Conservation (phyloP, 2,888 invertebrate genomes). For the Idaea aversata region DNA sequence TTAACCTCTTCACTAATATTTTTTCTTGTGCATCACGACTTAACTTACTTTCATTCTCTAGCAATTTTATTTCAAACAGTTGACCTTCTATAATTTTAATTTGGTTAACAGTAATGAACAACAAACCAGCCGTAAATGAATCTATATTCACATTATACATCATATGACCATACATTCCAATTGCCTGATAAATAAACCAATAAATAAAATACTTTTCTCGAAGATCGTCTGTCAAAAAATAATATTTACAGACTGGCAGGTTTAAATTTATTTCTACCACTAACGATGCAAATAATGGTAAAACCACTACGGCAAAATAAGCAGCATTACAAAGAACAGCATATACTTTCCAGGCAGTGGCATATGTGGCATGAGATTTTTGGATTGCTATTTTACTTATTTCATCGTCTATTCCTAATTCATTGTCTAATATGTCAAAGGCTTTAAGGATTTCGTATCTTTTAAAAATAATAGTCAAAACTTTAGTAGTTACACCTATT, state of each 20-base stretch:
- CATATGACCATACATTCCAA: constrained; percentile 63
- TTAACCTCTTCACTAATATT: constrained; percentile 16
- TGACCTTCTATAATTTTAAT: constrained; percentile 49
- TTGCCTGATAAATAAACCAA: constrained; percentile 54
- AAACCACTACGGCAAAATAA: constrained; percentile 40
- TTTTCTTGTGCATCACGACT: constrained; percentile 31
- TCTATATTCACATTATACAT: constrained; percentile 57
- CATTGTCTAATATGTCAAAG: constrained; percentile 52
- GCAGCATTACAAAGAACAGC: constrained; percentile 38
- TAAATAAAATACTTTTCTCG: constrained; percentile 44
- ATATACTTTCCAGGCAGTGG: constrained; percentile 40
- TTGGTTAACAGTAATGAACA: constrained; percentile 50
- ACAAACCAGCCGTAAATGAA: constrained; percentile 53
- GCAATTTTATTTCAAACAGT: constrained; percentile 41
- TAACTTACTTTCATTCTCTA: constrained; percentile 23
- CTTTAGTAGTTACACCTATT: constrained; percentile 51
- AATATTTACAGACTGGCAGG: constrained; percentile 62
- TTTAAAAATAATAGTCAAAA: constrained; percentile 50
- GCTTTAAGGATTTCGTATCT: constrained; percentile 44
- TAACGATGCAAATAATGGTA: constrained; percentile 43
- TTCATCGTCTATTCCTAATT: constrained; percentile 47
- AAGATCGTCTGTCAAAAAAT: constrained; percentile 52
- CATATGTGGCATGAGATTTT: constrained; percentile 38
- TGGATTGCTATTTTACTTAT: constrained; percentile 38
- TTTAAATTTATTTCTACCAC: constrained; percentile 40